These are phyloP conservation scores for Cecidostiba fungosa DNA, from an alignment of 2,888 invertebrate genomes.

Conservation along the genomic window DNA sequence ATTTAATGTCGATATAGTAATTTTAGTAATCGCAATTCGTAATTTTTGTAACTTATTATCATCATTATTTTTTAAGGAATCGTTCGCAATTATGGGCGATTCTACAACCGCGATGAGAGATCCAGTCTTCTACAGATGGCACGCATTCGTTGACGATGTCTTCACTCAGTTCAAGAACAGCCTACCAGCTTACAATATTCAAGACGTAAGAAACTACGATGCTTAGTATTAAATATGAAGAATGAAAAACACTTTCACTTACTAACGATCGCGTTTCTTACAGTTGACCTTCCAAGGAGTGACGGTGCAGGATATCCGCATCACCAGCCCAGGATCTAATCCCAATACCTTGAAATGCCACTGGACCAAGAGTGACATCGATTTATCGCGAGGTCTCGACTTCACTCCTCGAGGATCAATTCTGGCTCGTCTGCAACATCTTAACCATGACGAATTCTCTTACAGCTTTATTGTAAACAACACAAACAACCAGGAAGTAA, in stretches of 20 bases:
- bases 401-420: constrained; percentile 89
- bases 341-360: constrained; percentile 83
- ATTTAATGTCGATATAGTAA: constrained; percentile 63
- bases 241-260: neutral
- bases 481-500: constrained; percentile 79
- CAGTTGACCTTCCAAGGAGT: constrained; percentile 86
- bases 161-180: constrained; percentile 89
- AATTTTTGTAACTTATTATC: too few species aligned
- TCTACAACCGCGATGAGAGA: constrained; percentile 93
- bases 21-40: constrained; percentile 40
- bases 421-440: constrained; percentile 88
- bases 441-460: constrained; percentile 87
- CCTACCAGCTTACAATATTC: constrained; percentile 84
- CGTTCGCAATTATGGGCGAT: constrained; percentile 91
- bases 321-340: constrained; percentile 43
- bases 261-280: constrained; percentile 21
- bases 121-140: constrained; percentile 93
- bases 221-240: constrained; percentile 31
- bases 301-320: constrained; percentile 82
- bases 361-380: constrained; percentile 91
- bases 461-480: constrained; percentile 86
- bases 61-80: too few species aligned
- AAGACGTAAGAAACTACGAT: constrained; percentile 80
- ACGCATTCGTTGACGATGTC: constrained; percentile 89
- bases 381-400: constrained; percentile 90